A percentile compares a stretch with the other conserved stretches of the same genome.
Evolutionary conservation across 2,888 invertebrate species (phyloP).

Genomic region (Colletes collaris): DNA sequence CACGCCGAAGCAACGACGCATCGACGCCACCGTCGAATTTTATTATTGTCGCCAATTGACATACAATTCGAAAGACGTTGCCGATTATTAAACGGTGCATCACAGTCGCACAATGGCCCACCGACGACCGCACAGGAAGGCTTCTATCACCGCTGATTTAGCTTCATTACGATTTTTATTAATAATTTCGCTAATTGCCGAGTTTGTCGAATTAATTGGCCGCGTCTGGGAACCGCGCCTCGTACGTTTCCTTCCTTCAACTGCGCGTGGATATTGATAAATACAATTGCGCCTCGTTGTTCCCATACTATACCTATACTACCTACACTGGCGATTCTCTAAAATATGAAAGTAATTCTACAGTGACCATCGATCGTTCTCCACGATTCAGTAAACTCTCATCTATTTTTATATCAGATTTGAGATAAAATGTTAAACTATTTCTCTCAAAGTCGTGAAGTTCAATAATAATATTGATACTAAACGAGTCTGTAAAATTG

Average conservation of each 20-base stretch:
- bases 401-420: no score
- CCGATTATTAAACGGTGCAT: conserved; percentile 71
- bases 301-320: no score
- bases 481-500: no score
- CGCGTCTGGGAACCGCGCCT: conserved; percentile 73
- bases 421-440: no score
- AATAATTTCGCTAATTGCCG: conserved; percentile 80
- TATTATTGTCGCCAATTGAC: conserved; percentile 71
- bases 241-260: conserved; percentile 37
- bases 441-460: no score
- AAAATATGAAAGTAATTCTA: no score
- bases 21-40: conserved; percentile 65
- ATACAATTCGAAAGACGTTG: conserved; percentile 73
- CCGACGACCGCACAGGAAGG: conserved; percentile 81
- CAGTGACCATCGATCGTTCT: no score
- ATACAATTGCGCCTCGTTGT: not conserved
- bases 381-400: no score
- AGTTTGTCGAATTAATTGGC: conserved; percentile 79
- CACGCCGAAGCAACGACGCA: conserved; percentile 25
- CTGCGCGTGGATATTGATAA: not conserved
- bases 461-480: no score
- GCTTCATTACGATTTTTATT: conserved; percentile 79
- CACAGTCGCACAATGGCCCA: conserved; percentile 63
- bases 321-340: no score
- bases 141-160: conserved; percentile 80